These are phyloP conservation scores for Ichneumoninae sp. DNA, from an alignment of 2,888 invertebrate genomes.

Conservation along the genomic window DNA sequence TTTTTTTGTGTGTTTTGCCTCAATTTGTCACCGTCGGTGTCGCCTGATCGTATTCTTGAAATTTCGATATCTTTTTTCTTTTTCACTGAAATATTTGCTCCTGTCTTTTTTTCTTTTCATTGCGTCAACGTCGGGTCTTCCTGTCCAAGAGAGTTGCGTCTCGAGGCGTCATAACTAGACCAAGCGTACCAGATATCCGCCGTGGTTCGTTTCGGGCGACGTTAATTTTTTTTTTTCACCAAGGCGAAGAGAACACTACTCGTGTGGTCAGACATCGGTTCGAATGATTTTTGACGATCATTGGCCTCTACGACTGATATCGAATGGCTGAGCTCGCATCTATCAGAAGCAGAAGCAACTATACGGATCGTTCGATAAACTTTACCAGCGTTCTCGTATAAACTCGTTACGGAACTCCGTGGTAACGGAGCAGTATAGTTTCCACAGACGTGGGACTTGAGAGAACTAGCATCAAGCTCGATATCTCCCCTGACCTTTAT, in stretches of 20 bases:
- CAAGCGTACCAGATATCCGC: slow-evolving; percentile 76
- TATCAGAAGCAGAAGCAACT: background rate
- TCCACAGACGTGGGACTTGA: slow-evolving; percentile 2
- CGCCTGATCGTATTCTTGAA: slow-evolving; percentile 25
- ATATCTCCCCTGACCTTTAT: slow-evolving; percentile 65
- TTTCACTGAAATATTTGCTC: background rate
- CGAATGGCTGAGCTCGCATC: background rate
- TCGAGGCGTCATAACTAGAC: slow-evolving; percentile 69
- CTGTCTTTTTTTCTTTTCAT: slow-evolving; percentile 19
- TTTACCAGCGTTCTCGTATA: background rate
- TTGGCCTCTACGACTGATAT: background rate
- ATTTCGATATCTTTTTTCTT: background rate
- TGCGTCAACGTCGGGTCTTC: slow-evolving; percentile 36
- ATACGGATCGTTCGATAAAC: background rate
- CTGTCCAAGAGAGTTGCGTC: slow-evolving; percentile 41
- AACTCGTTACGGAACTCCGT: background rate
- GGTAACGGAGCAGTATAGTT: slow-evolving; percentile 3
- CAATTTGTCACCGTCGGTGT: slow-evolving; percentile 1
- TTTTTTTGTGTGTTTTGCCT: background rate
- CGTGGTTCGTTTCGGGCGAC: slow-evolving; percentile 71
- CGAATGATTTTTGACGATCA: background rate
- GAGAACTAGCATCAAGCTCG: slow-evolving; percentile 35
- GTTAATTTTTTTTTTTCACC: background rate
- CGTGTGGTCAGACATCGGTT: background rate
- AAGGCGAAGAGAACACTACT: background rate